Conservation (phyloP, 2,888 invertebrate species). For the Nemurella pictetii region DNA sequence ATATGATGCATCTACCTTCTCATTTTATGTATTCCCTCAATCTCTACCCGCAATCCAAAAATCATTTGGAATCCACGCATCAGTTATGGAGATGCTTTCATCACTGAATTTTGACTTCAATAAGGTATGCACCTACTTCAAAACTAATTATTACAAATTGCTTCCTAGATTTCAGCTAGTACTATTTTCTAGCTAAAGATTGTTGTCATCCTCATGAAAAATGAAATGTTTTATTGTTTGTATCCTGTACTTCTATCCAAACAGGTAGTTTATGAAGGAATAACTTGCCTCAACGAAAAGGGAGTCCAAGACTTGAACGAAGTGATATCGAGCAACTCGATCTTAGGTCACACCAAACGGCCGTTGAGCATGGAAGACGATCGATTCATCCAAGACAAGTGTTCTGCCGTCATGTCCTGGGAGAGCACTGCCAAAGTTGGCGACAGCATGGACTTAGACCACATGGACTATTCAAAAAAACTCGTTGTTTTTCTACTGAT, state of each 20-base stretch:
- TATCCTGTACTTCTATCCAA: background rate
- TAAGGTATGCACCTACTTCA: background rate
- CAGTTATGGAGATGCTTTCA: background rate
- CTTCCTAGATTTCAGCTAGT: background rate
- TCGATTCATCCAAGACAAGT: background rate
- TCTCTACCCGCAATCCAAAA: background rate
- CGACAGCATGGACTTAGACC: background rate
- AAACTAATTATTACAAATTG: no score
- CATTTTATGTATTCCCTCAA: background rate
- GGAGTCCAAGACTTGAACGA: background rate
- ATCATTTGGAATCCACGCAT: background rate
- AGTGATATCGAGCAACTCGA: background rate
- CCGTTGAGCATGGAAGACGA: conserved; percentile 1
- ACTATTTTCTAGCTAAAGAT: background rate
- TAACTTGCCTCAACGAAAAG: background rate
- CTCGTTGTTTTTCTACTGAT: background rate
- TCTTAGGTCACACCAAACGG: background rate
- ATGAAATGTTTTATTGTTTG: background rate
- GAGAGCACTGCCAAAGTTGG: background rate
- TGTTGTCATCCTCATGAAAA: background rate
- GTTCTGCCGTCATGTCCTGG: background rate
- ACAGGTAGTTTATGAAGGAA: conserved; percentile 2
- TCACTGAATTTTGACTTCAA: background rate
- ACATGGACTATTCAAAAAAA: background rate
- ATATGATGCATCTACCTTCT: background rate